Evolutionary conservation across 2,797 vertebrate species (phyloP), one percentile per base, ranked within the genome.

Genomic region (Oryzias dopingdopingensis): DNA sequence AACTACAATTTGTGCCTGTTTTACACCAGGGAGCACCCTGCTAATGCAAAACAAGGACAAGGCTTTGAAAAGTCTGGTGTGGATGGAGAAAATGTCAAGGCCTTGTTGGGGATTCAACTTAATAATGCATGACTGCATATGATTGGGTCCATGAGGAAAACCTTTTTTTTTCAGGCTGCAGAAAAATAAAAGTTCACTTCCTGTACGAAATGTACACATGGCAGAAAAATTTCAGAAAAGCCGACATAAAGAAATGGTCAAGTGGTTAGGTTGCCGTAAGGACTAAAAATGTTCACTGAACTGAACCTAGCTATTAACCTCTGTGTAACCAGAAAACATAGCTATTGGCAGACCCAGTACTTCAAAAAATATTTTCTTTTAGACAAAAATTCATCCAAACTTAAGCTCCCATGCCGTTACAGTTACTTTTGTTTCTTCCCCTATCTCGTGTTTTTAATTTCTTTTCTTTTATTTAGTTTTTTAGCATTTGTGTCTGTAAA

Each of bases 91-190:
- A 87, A 86, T 77, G 74, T 85, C 64, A 63, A 57, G 64, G 74
- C 75, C 83, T 85, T 67, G 74, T 82, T 87, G 53, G 70, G 81
- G 82, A 79, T 83, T 64, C 55, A 65, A 44, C 82, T 92, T 77
- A 89, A 91, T 88, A 82, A 91, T 91, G 88, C 75, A 90, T 88
- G 69, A 62, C 24, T 61, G 70, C 74, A 57, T 86, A 56, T 75
- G 76, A 86, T 79, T 81, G 81, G 77, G 78, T 85, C 51, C 49
- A 22, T 81, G 66, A 67, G 14, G 46, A 40, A 62, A 42, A 16
- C 2, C 12, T 20, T 45, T 45, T n/a, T 47, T 58, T 74, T 75
- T 62, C 62, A 43, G 32, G 43, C 56, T 52, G 70, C 70, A 77
- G 67, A 61, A 66, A 37, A 37, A 29, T 73, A 73, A 74, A 64